phyloP scores from a whole-genome alignment of 2,888 invertebrate genomes.

The Eilema griseolum region DNA sequence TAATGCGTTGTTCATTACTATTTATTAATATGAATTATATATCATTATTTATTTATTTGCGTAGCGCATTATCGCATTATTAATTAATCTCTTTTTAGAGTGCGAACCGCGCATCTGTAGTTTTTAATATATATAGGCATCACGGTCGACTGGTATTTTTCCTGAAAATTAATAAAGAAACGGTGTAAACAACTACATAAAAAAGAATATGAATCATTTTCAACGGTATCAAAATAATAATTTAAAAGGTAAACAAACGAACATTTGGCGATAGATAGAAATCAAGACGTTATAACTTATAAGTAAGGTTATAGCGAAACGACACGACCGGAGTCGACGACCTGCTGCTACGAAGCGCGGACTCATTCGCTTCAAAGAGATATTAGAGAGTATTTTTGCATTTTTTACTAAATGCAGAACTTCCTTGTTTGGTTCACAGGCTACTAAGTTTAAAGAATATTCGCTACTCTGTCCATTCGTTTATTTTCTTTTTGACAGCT shows the following conservation, averaged over 20 bases:
- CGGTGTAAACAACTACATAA: neutral
- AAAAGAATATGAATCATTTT: neutral
- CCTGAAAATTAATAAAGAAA: neutral
- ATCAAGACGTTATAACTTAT: slow-evolving; percentile 39
- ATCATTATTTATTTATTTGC: too few relatives aligned
- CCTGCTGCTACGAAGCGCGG: slow-evolving; percentile 37
- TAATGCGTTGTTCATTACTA: too few relatives aligned
- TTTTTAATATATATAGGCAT: too few relatives aligned
- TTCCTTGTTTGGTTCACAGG: neutral
- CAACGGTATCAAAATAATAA: neutral
- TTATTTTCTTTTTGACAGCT: too few relatives aligned
- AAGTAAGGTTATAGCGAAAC: slow-evolving; percentile 45
- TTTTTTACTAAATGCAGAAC: slow-evolving; percentile 2
- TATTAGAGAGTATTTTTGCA: slow-evolving; percentile 18
- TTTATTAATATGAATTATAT: too few relatives aligned
- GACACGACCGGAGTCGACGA: slow-evolving; percentile 48
- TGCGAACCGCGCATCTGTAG: too few relatives aligned
- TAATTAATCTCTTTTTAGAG: too few relatives aligned
- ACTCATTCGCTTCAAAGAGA: slow-evolving; percentile 41
- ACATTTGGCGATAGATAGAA: slow-evolving; percentile 33
- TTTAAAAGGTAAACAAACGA: slow-evolving; percentile 28
- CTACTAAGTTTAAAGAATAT: neutral
- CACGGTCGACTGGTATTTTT: neutral
- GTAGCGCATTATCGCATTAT: too few relatives aligned
- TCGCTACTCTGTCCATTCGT: too few relatives aligned